Conservation (phyloP, 2,113 vertebrate species). For the Scopus umbretta region DNA sequence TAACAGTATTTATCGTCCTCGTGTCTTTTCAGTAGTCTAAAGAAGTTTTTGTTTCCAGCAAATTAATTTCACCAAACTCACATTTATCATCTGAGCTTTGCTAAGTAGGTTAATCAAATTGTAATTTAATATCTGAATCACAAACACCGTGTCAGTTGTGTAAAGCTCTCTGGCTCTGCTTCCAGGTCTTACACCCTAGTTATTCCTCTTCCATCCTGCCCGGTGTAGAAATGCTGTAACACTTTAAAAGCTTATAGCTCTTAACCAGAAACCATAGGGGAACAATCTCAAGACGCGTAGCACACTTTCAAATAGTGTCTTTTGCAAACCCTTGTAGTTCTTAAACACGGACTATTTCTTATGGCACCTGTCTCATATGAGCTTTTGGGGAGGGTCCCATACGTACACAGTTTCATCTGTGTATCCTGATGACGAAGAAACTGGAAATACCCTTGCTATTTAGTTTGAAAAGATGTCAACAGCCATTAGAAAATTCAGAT, state of each 20-base stretch:
- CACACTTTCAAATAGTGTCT: neutral
- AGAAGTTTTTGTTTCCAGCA: neutral
- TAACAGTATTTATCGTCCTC: neutral
- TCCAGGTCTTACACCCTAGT: neutral
- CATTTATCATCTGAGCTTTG: neutral
- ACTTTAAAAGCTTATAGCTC: neutral
- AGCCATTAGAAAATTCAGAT: neutral
- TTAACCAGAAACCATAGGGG: neutral
- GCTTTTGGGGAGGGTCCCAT: neutral
- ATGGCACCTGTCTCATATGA: neutral
- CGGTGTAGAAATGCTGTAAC: neutral
- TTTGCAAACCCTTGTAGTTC: neutral
- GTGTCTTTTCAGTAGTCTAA: neutral
- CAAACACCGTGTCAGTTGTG: neutral
- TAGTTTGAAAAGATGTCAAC: neutral
- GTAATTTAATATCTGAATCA: neutral
- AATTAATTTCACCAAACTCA: constrained; percentile 2
- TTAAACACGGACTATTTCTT: neutral
- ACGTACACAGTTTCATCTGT: rapidly evolving
- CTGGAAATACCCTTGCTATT: neutral
- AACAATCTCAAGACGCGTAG: neutral
- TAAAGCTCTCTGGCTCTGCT: neutral
- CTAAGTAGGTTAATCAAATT: constrained; percentile 17
- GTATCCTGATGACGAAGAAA: neutral
- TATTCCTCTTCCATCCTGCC: neutral